A percentile compares a stretch with the other conserved stretches of the same genome.
phyloP scores from a whole-genome alignment of 2,113 vertebrate species.

The Elachura formosa region DNA sequence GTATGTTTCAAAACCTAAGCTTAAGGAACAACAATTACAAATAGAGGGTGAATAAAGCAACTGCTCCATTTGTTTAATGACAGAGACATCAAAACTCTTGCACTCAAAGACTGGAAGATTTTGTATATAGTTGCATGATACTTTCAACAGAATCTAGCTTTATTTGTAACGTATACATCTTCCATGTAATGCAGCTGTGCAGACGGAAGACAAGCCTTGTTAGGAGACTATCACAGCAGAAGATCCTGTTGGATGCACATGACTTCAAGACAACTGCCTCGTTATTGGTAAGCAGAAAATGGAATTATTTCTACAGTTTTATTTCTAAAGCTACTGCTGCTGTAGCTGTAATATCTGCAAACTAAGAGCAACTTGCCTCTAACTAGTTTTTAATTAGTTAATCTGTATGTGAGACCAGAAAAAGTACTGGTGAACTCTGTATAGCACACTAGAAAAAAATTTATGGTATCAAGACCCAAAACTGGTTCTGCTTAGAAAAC shows the following conservation, averaged over 20 bases:
- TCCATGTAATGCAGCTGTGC: not conserved
- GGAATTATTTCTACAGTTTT: not conserved
- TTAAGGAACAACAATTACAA: not conserved
- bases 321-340: not conserved
- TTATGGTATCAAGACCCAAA: not conserved
- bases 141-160: not conserved
- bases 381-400: not conserved
- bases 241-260: not conserved
- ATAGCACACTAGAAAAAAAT: not conserved
- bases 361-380: not conserved
- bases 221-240: not conserved
- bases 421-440: not conserved
- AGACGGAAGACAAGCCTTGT: not conserved
- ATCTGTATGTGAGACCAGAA: not conserved
- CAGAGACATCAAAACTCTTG: not conserved
- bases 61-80: not conserved
- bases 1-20: not conserved
- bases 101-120: not conserved
- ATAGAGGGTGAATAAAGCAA: not conserved
- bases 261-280: not conserved
- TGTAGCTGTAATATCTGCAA: not conserved
- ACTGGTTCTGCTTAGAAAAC: not conserved
- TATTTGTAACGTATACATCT: no score
- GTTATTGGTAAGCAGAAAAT: not conserved
- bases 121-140: not conserved